Evolutionary conservation across 2,797 vertebrate genomes (phyloP).

Genomic region (Muraenolepis orangiensis): DNA sequence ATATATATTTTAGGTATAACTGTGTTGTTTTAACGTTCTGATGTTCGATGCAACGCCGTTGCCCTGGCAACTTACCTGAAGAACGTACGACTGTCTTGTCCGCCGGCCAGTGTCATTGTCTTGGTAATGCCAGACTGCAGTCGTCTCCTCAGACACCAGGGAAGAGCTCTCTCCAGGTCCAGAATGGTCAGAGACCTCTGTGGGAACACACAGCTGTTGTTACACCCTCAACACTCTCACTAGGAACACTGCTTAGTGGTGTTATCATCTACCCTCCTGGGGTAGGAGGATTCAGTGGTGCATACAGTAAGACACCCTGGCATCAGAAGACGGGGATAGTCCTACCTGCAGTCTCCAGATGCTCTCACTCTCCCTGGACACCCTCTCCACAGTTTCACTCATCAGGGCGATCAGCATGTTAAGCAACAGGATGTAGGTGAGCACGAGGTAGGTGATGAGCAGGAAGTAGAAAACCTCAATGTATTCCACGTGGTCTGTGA

Average conservation of each 20-base stretch:
- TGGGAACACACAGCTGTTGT: constrained; percentile 1
- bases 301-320: neutral
- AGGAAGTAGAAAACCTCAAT: constrained; percentile 81
- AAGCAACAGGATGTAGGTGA: constrained; percentile 89
- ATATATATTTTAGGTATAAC: no score
- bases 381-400: constrained; percentile 78
- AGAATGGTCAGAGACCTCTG: constrained; percentile 84
- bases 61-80: constrained; percentile 37
- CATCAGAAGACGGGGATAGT: neutral
- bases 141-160: constrained; percentile 62
- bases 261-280: neutral
- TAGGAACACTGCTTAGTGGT: neutral
- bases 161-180: constrained; percentile 80
- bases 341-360: constrained; percentile 93
- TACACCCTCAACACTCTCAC: neutral
- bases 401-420: constrained; percentile 93
- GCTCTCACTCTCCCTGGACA: constrained; percentile 74
- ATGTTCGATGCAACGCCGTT: no score
- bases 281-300: no score
- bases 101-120: constrained; percentile 5
- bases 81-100: constrained; percentile 6
- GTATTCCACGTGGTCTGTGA: constrained; percentile 78
- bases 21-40: no score
- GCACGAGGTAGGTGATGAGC: constrained; percentile 82
- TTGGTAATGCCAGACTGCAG: constrained; percentile 45